phyloP scores from a whole-genome alignment of 1,140 invertebrate species.

The Delia radicum region DNA sequence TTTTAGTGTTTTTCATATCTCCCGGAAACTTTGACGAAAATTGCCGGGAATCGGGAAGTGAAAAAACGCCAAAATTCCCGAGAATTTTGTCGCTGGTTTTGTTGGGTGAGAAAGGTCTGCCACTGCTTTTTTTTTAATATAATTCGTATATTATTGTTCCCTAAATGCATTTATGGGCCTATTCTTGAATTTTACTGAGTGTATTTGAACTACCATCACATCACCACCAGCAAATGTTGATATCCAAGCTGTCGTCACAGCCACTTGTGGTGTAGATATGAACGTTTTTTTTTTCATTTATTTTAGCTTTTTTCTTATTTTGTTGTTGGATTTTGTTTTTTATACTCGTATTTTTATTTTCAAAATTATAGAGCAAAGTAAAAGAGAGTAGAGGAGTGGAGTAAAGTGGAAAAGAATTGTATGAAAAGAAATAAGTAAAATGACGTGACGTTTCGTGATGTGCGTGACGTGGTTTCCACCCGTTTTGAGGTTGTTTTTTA shows the following conservation, averaged over 20 bases:
- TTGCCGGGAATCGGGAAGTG: too few relatives aligned
- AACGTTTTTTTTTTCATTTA: background rate
- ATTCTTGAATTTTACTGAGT: too few relatives aligned
- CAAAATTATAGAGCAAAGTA: background rate
- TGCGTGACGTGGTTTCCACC: constrained; percentile 22
- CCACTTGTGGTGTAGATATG: constrained; percentile 14
- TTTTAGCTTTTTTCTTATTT: background rate
- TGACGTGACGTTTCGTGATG: constrained; percentile 22
- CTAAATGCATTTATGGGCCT: too few relatives aligned
- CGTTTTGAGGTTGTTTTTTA: constrained; percentile 2
- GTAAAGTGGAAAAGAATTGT: background rate
- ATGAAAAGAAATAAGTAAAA: background rate
- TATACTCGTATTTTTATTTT: background rate
- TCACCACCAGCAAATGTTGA: background rate
- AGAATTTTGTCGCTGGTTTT: too few relatives aligned
- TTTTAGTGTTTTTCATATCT: too few relatives aligned
- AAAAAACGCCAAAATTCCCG: too few relatives aligned
- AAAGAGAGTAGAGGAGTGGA: background rate
- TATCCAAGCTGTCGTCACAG: constrained; percentile 18
- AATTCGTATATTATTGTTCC: too few relatives aligned
- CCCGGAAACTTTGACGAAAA: too few relatives aligned
- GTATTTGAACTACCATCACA: background rate
- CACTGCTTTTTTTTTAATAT: too few relatives aligned
- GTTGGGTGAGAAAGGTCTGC: too few relatives aligned
- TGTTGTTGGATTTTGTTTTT: background rate